Conservation (phyloP, 30 jellyfish, hydroid and myxozoan genomes). For the Cassiopea xamachana region DNA sequence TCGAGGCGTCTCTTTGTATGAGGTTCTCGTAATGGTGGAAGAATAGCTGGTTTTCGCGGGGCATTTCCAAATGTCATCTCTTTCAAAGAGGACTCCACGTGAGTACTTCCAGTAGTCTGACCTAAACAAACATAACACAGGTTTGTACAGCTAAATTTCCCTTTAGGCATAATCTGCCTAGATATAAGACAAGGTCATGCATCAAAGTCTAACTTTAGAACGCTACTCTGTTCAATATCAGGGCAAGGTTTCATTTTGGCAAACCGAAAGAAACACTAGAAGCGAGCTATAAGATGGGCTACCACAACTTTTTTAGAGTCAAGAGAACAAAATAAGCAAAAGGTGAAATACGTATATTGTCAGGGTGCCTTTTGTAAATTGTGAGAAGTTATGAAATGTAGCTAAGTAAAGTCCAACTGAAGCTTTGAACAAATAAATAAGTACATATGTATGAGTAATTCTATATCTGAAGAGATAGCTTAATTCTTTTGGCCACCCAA, state of each 20-base stretch:
- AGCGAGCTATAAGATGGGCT: not conserved
- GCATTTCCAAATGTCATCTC: conserved; percentile 54
- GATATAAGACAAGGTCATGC: not conserved
- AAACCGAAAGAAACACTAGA: not conserved
- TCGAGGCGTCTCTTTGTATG: conserved; percentile 75
- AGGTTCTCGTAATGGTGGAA: conserved; percentile 65
- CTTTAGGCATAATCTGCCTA: not conserved
- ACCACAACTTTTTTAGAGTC: not conserved
- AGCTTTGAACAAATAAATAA: no score
- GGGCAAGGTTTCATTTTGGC: not conserved
- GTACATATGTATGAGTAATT: no score
- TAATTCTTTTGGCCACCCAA: no score
- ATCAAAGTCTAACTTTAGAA: not conserved
- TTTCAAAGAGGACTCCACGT: conserved; percentile 73
- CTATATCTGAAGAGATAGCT: no score
- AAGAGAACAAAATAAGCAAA: not conserved
- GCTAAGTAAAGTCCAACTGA: no score
- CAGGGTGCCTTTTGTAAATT: not conserved
- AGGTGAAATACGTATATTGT: not conserved
- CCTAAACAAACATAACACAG: conserved; percentile 39
- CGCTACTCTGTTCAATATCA: not conserved
- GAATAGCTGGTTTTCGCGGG: conserved; percentile 52
- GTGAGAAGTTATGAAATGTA: no score
- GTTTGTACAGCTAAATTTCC: not conserved
- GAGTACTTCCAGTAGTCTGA: conserved; percentile 89